phyloP scores from a whole-genome alignment of 2,888 invertebrate genomes.

The Noctua janthina region DNA sequence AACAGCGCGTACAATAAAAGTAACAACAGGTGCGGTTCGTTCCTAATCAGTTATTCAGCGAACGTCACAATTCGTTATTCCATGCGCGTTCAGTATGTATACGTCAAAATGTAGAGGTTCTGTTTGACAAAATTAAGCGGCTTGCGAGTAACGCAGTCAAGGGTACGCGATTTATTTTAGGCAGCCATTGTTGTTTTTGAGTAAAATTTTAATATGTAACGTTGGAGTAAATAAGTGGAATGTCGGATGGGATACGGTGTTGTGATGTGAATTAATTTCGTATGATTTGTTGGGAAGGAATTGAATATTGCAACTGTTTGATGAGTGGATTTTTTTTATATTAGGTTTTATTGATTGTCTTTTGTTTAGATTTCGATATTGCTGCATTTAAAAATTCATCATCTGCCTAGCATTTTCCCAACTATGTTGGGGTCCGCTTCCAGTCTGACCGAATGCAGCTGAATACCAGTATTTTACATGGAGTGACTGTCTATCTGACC shows the following conservation, averaged over 20 bases:
- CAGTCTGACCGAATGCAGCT: neutral
- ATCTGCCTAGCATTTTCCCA: neutral
- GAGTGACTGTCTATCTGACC: neutral
- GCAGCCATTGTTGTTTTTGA: constrained; percentile 61
- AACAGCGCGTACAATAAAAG: constrained; percentile 59
- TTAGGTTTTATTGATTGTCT: neutral
- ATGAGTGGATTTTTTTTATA: neutral
- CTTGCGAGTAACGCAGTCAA: constrained; percentile 70
- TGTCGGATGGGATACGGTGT: constrained; percentile 43
- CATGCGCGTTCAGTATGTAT: constrained; percentile 68
- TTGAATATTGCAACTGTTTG: constrained; percentile 7
- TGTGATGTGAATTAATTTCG: constrained; percentile 51
- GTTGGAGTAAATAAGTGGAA: constrained; percentile 56
- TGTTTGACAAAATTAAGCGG: constrained; percentile 82
- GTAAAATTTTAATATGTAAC: constrained; percentile 61
- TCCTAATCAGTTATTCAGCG: constrained; percentile 81
- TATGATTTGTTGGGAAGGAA: constrained; percentile 14
- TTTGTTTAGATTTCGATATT: neutral
- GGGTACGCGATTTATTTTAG: constrained; percentile 74
- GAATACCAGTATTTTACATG: neutral
- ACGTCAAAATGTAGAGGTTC: constrained; percentile 81
- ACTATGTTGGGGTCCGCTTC: neutral
- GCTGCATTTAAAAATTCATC: neutral
- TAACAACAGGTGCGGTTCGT: constrained; percentile 77
- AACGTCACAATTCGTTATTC: constrained; percentile 77